A percentile compares a stretch with the other conserved stretches of the same genome.
phyloP scores from a whole-genome alignment of 2,113 vertebrate genomes.

The Paedocypris sp. region DNA sequence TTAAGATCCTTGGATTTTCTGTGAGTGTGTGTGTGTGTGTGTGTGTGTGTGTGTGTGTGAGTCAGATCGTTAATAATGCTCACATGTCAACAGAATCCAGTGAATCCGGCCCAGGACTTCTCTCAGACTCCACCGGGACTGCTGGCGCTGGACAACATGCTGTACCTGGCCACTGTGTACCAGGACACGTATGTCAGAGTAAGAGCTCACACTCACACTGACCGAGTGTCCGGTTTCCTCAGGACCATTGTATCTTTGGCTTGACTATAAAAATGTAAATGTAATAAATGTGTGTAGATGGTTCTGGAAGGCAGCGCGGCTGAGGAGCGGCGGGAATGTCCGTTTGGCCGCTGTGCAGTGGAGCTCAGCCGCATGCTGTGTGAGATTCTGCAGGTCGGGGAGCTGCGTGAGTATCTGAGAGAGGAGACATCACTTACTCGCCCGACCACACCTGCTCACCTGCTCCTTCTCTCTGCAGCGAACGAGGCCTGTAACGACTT shows the following conservation, averaged over 20 bases:
- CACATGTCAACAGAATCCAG: conserved; percentile 70
- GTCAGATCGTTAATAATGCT: not conserved
- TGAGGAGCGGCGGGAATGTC: conserved; percentile 94
- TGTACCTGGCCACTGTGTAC: conserved; percentile 88
- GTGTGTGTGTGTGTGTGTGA: not conserved
- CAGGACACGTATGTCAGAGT: conserved; percentile 96
- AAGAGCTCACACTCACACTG: not conserved
- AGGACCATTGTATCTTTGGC: too few species aligned
- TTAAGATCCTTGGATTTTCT: conserved; percentile 95
- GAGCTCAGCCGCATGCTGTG: conserved; percentile 93
- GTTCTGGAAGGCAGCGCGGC: conserved; percentile 95
- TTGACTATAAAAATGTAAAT: too few species aligned
- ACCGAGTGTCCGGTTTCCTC: not conserved
- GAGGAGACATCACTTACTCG: not conserved
- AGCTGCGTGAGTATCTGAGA: conserved; percentile 75
- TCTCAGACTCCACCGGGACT: conserved; percentile 94
- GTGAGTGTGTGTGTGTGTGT: conserved; percentile 55
- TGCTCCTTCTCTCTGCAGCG: conserved; percentile 59
- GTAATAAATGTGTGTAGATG: conserved; percentile 58
- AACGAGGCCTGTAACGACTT: conserved; percentile 96
- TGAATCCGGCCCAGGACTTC: conserved; percentile 95
- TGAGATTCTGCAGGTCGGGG: conserved; percentile 93
- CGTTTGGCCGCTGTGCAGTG: conserved; percentile 94
- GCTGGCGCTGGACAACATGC: conserved; percentile 96
- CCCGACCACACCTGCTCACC: too few species aligned